Evolutionary conservation across 1,140 invertebrate genomes (phyloP).

Genomic region (Calliopsis andreniformis): DNA sequence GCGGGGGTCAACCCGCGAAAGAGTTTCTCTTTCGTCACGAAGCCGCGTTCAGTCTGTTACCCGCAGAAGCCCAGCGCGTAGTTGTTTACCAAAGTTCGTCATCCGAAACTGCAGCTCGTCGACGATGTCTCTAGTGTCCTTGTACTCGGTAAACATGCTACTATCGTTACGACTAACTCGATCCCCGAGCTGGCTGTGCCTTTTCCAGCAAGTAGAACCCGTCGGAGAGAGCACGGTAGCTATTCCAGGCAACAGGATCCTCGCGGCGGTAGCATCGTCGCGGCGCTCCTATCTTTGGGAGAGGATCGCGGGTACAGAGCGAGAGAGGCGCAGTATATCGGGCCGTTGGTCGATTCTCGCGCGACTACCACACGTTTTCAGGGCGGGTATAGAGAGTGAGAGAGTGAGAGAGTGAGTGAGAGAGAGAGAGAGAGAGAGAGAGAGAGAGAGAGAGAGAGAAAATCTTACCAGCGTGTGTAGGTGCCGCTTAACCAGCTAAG

Average conservation of each 20-base stretch:
- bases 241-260: slow-evolving; percentile 46
- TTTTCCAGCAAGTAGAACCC: slow-evolving; percentile 7
- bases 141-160: neutral
- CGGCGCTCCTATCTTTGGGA: slow-evolving; percentile 28
- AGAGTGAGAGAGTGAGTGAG: too few relatives aligned
- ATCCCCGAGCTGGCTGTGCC: neutral
- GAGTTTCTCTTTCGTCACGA: neutral
- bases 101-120: neutral
- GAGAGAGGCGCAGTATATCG: neutral
- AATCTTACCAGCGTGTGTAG: slow-evolving; percentile 36
- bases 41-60: neutral
- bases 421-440: too few relatives aligned
- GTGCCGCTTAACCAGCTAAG: slow-evolving; percentile 41
- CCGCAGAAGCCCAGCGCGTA: neutral
- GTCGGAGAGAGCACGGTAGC: slow-evolving; percentile 17
- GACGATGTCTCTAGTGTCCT: neutral
- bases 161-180: neutral
- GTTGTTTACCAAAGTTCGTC: slow-evolving; percentile 10
- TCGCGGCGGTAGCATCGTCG: slow-evolving; percentile 1
- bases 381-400: slow-evolving; percentile 33
- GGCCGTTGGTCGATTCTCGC: slow-evolving; percentile 24
- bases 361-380: slow-evolving; percentile 39
- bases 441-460: too few relatives aligned
- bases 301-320: slow-evolving; percentile 11
- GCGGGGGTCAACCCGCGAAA: too few relatives aligned